Evolutionary conservation across 2,888 invertebrate genomes (phyloP).

Genomic region (Harpagoxenus sublaevis): DNA sequence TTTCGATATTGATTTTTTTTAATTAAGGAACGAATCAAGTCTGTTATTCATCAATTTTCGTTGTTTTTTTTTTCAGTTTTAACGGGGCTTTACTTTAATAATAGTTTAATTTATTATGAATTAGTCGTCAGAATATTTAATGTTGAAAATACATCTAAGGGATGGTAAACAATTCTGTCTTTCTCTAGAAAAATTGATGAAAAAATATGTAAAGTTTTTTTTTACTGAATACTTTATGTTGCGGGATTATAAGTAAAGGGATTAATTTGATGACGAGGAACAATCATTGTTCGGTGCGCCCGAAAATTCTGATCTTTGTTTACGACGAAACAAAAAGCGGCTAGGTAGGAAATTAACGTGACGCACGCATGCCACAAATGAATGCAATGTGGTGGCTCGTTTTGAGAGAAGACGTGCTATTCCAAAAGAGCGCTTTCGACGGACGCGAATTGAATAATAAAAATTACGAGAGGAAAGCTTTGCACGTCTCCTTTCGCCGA

Average conservation of each 20-base stretch:
- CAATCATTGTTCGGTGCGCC: neutral
- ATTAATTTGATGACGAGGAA: neutral
- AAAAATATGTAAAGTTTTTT: neutral
- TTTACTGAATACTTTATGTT: neutral
- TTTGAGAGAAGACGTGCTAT: slow-evolving; percentile 52
- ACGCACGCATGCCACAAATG: slow-evolving; percentile 54
- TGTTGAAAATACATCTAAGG: neutral
- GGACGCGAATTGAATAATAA: slow-evolving; percentile 64
- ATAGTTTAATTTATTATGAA: neutral
- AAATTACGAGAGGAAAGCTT: slow-evolving; percentile 16
- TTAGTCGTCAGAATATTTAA: neutral
- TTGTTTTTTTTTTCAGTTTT: neutral
- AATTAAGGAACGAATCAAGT: neutral
- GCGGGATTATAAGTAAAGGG: neutral
- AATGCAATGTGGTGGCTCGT: slow-evolving; percentile 41
- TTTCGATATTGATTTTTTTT: neutral
- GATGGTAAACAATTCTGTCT: neutral
- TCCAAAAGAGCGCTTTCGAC: slow-evolving; percentile 50
- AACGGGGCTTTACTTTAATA: neutral
- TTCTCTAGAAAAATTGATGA: neutral
- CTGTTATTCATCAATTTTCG: neutral
- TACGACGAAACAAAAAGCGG: slow-evolving; percentile 71
- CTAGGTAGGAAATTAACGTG: slow-evolving; percentile 72
- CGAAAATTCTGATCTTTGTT: slow-evolving; percentile 71
- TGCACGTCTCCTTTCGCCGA: neutral